These are phyloP conservation scores for Amblyopsis hoosieri DNA, from an alignment of 2,797 vertebrate genomes.

Conservation along the genomic window DNA sequence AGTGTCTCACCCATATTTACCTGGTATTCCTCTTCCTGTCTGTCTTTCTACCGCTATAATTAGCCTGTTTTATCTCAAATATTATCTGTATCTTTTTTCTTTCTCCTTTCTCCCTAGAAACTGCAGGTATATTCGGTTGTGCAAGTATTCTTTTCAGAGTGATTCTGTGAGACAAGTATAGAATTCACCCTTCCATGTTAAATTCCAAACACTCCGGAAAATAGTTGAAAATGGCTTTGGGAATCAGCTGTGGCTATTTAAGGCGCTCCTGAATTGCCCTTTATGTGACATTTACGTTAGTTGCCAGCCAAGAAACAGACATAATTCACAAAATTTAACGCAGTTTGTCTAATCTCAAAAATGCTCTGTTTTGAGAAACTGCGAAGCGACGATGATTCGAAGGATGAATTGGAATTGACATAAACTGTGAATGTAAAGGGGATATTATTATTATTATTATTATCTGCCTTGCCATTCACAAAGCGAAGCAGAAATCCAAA, in stretches of 20 bases:
- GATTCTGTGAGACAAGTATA: conserved; percentile 69
- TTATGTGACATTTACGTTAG: conserved; percentile 35
- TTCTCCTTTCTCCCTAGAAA: conserved; percentile 83
- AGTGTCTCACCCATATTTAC: conserved; percentile 45
- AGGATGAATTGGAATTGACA: conserved; percentile 66
- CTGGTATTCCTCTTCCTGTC: conserved; percentile 50
- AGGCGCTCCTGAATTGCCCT: conserved; percentile 36
- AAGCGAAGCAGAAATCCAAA: conserved; percentile 66
- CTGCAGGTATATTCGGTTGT: conserved; percentile 81
- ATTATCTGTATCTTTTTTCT: conserved; percentile 79
- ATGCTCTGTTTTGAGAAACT: conserved; percentile 36
- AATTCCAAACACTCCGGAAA: conserved; percentile 62
- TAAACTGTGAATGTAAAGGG: conserved; percentile 64
- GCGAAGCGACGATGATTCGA: conserved; percentile 36
- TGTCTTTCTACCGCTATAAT: conserved; percentile 57
- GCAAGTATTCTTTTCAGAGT: conserved; percentile 75
- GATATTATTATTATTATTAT: conserved; percentile 20
- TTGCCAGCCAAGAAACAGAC: conserved; percentile 29
- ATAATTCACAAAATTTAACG: conserved; percentile 31
- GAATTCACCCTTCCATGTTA: conserved; percentile 69
- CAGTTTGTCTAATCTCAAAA: conserved; percentile 23
- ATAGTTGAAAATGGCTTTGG: conserved; percentile 32
- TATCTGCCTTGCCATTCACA: conserved; percentile 65
- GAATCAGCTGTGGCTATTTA: conserved; percentile 37
- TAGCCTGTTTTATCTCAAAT: conserved; percentile 73